phyloP scores from a whole-genome alignment of 2,888 invertebrate genomes.

The Acleris laterana region DNA sequence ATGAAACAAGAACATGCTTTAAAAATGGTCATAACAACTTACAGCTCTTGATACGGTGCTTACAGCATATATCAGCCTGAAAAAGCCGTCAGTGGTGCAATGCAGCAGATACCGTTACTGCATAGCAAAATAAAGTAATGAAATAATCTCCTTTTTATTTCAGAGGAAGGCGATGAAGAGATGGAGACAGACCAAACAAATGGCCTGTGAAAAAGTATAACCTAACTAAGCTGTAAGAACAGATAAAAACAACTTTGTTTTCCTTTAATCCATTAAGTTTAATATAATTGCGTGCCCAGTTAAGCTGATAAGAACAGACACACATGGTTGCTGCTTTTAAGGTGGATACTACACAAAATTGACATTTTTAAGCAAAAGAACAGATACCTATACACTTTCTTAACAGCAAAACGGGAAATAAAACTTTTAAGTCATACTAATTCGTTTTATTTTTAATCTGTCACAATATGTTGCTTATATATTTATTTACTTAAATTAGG shows the following conservation, averaged over 20 bases:
- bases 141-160: conserved; percentile 54
- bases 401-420: conserved; percentile 28
- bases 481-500: not conserved
- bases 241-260: conserved; percentile 48
- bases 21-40: too few species aligned
- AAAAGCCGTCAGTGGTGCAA: too few species aligned
- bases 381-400: conserved; percentile 30
- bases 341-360: conserved; percentile 63
- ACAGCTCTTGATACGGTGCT: too few species aligned
- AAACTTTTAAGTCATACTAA: conserved; percentile 14
- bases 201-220: conserved; percentile 56
- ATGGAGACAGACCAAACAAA: conserved; percentile 77
- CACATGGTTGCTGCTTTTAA: conserved; percentile 51
- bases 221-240: conserved; percentile 54
- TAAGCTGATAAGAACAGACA: conserved; percentile 67
- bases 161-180: conserved; percentile 79
- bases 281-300: conserved; percentile 38
- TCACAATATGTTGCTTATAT: not conserved
- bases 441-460: not conserved
- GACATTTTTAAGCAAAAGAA: conserved; percentile 41
- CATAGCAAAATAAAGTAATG: too few species aligned
- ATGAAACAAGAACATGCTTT: too few species aligned
- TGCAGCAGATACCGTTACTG: too few species aligned
- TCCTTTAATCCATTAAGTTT: conserved; percentile 27
- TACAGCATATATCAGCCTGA: too few species aligned